These are phyloP conservation scores for Stichopus chloronotus DNA, from an alignment of 35 echinoderm and acorn worm genomes.

Conservation along the genomic window DNA sequence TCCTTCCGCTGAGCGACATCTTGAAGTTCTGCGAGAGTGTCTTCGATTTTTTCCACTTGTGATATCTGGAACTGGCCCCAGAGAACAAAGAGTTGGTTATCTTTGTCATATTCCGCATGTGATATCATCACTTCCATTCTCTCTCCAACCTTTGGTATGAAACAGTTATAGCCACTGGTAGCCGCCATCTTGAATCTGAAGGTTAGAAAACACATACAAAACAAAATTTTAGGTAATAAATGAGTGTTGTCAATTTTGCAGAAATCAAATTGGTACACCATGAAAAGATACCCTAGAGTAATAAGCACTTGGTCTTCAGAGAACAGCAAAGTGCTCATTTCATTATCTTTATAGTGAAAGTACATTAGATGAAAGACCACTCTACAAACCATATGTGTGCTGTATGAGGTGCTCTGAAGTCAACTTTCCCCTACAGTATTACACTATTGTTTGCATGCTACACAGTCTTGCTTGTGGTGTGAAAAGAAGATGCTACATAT, in stretches of 20 bases:
- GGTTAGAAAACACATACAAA: neutral
- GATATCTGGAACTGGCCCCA: slow-evolving; percentile 46
- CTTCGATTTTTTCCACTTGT: slow-evolving; percentile 39
- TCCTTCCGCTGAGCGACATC: slow-evolving; percentile 51
- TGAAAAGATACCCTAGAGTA: neutral
- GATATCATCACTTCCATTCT: slow-evolving; percentile 48
- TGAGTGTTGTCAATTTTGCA: neutral
- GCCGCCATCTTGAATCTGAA: slow-evolving; percentile 22
- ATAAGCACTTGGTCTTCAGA: neutral
- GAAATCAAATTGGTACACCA: neutral
- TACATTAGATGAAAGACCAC: neutral
- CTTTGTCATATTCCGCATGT: slow-evolving; percentile 45
- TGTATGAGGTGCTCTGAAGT: too few species aligned
- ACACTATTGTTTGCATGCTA: too few species aligned
- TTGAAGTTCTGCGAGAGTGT: slow-evolving; percentile 5
- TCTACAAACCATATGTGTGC: too few species aligned
- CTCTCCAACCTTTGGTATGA: slow-evolving; percentile 34
- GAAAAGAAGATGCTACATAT: too few species aligned
- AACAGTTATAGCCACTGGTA: slow-evolving; percentile 27
- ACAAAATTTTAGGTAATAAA: neutral
- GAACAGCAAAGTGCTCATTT: neutral
- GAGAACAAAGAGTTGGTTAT: slow-evolving; percentile 22
- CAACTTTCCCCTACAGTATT: too few species aligned
- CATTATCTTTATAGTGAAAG: neutral
- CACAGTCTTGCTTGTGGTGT: too few species aligned